A percentile compares a stretch with the other conserved stretches of the same genome.
Conservation (phyloP, 2,797 vertebrate species). For the Xerus rutilus region DNA sequence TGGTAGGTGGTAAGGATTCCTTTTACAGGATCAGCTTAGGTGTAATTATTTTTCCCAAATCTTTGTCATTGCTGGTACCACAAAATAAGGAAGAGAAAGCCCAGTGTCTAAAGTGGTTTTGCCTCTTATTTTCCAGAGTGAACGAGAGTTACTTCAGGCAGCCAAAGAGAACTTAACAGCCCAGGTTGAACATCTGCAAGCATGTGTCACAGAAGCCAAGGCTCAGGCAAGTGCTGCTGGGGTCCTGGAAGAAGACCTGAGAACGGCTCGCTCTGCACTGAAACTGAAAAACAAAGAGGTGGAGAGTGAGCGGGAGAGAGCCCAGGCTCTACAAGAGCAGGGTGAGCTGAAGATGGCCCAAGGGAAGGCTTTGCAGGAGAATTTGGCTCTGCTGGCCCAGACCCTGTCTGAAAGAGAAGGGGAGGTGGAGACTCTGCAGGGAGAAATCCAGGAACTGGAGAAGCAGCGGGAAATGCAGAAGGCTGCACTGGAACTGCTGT, state of each 20-base stretch:
- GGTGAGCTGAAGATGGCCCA: constrained; percentile 78
- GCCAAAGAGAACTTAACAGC: constrained; percentile 78
- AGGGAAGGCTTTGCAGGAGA: constrained; percentile 83
- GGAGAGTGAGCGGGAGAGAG: constrained; percentile 80
- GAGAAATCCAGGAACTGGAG: constrained; percentile 78
- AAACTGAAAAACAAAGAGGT: constrained; percentile 85
- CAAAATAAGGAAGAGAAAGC: not conserved
- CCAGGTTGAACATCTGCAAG: constrained; percentile 83
- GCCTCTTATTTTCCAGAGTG: constrained; percentile 82
- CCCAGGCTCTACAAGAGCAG: constrained; percentile 82
- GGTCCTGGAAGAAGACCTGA: constrained; percentile 86
- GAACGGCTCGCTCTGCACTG: constrained; percentile 76
- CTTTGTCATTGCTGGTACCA: not conserved
- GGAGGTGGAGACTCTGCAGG: constrained; percentile 70
- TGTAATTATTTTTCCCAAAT: constrained; percentile 21
- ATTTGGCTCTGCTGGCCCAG: constrained; percentile 73
- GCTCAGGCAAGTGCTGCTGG: constrained; percentile 74
- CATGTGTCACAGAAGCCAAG: constrained; percentile 82
- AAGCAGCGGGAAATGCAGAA: constrained; percentile 75
- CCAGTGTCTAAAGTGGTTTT: not conserved
- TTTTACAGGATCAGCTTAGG: not conserved
- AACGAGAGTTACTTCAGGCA: constrained; percentile 79
- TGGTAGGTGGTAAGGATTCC: not conserved
- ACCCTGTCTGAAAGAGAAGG: constrained; percentile 71
- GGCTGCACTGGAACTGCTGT: constrained; percentile 66